These are phyloP conservation scores for Euglossa dilemma DNA, from an alignment of 1,140 invertebrate genomes.

Conservation along the genomic window DNA sequence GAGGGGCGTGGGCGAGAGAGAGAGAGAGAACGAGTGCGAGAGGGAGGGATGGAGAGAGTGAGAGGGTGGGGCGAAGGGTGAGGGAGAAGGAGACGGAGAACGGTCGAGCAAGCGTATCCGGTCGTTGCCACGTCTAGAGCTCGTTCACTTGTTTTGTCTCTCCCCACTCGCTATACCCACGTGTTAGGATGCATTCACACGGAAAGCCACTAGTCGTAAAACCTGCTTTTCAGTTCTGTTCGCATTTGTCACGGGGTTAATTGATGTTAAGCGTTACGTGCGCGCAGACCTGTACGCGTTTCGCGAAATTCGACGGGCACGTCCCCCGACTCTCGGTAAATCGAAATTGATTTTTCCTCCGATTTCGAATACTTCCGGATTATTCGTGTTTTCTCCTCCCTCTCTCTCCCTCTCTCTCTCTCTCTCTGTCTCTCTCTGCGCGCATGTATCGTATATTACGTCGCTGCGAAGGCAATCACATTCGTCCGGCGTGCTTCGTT, in stretches of 20 bases:
- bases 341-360: neutral
- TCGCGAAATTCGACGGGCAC: neutral
- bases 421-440: too few relatives aligned
- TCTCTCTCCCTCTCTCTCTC: too few relatives aligned
- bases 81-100: conserved; percentile 56
- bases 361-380: neutral
- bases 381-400: neutral
- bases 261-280: conserved; percentile 31
- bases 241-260: conserved; percentile 43
- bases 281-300: neutral
- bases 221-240: conserved; percentile 42
- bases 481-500: neutral
- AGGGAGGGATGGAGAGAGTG: too few relatives aligned
- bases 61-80: conserved; percentile 12
- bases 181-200: conserved; percentile 61
- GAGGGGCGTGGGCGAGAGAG: neutral
- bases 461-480: neutral
- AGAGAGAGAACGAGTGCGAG: neutral
- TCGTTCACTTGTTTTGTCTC: conserved; percentile 79
- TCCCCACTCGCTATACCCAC: conserved; percentile 52
- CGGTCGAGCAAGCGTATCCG: conserved; percentile 75
- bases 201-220: conserved; percentile 50
- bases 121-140: conserved; percentile 79
- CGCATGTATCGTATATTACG: too few relatives aligned
- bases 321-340: neutral